phyloP scores from a whole-genome alignment of 1,140 invertebrate species.

The Melipona quadrifasciata region DNA sequence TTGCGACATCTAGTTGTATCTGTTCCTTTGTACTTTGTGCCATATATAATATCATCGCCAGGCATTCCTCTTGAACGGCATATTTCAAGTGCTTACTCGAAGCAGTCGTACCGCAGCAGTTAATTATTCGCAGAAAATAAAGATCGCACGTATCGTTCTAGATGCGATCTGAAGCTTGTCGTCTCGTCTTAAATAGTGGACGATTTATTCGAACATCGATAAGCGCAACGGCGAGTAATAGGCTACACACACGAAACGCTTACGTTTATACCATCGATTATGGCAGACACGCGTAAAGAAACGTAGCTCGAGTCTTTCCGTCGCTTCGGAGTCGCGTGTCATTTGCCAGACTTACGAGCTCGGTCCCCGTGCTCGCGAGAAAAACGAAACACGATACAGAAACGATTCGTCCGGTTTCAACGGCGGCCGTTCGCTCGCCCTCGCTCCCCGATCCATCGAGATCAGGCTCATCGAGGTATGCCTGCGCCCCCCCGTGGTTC shows the following conservation, averaged over 20 bases:
- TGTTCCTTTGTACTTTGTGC: no score
- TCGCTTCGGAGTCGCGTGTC: background rate
- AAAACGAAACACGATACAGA: background rate
- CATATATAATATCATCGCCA: no score
- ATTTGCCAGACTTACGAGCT: background rate
- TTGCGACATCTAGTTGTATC: no score
- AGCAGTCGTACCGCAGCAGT: no score
- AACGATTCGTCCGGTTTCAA: background rate
- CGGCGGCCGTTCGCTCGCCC: background rate
- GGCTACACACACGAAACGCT: no score
- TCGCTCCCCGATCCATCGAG: slow-evolving; percentile 59
- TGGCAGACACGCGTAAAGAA: background rate
- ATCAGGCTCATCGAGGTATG: slow-evolving; percentile 47
- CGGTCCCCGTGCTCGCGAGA: background rate
- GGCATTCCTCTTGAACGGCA: no score
- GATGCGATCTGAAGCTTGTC: background rate
- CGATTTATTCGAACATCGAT: background rate
- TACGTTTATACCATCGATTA: background rate
- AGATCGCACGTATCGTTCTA: background rate
- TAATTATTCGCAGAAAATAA: background rate
- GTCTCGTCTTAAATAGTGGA: background rate
- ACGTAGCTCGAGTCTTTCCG: background rate
- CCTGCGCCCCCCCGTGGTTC: slow-evolving; percentile 53
- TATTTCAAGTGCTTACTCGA: no score
- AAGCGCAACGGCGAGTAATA: background rate